Conservation (phyloP, 2,797 vertebrate genomes). For the Pseudotriccus pelzelni region DNA sequence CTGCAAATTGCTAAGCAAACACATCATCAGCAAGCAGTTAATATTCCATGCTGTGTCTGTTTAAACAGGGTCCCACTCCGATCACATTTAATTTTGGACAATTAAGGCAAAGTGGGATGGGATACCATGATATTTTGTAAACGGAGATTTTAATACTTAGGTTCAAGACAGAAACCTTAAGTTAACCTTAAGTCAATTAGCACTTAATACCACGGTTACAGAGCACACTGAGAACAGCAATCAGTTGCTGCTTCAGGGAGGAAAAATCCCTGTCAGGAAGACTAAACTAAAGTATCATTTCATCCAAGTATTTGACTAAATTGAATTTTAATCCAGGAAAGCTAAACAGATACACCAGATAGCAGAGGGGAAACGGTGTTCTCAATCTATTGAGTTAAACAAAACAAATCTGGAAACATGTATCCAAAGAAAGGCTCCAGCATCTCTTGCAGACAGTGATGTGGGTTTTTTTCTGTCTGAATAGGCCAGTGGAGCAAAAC, state of each 20-base stretch:
- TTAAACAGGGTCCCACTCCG: neutral
- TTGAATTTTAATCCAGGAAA: conserved; percentile 36
- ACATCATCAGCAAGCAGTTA: conserved; percentile 33
- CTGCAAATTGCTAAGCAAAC: conserved; percentile 65
- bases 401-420: neutral
- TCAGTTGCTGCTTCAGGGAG: neutral
- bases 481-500: neutral
- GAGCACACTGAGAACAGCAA: neutral
- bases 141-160: neutral
- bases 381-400: neutral
- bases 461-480: neutral
- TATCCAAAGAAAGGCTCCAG: neutral
- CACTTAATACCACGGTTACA: neutral
- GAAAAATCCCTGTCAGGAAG: neutral
- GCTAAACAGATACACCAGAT: neutral
- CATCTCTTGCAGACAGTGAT: neutral
- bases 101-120: neutral
- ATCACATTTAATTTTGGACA: neutral
- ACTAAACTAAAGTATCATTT: conserved; percentile 18
- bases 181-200: neutral
- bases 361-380: neutral
- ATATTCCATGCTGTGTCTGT: neutral
- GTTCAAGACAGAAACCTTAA: neutral
- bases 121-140: neutral
- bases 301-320: conserved; percentile 25